Evolutionary conservation across 2,888 invertebrate genomes (phyloP).

Genomic region (Metallyticus violacea): DNA sequence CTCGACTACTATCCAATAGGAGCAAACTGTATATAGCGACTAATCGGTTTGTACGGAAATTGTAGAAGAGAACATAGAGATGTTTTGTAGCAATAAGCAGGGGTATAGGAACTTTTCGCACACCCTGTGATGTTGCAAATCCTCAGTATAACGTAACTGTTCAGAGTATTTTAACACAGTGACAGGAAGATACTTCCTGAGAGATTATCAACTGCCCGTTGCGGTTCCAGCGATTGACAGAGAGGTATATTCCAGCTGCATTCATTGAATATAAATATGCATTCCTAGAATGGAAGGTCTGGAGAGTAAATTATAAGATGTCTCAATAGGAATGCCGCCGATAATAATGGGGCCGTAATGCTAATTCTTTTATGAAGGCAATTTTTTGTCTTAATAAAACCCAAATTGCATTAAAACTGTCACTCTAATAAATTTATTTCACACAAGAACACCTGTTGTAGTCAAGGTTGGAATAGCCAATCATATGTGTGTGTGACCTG

Average conservation of each 20-base stretch:
- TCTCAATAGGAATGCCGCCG: background rate
- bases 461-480: no score
- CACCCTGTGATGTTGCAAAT: no score
- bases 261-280: background rate
- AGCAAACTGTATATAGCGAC: no score
- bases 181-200: no score
- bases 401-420: background rate
- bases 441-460: background rate
- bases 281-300: background rate
- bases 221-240: background rate
- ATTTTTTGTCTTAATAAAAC: background rate
- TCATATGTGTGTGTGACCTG: background rate
- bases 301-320: background rate
- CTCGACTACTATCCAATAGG: no score
- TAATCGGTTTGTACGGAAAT: no score
- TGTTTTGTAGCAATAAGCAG: no score
- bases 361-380: background rate
- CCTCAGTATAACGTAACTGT: no score
- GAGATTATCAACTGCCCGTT: no score
- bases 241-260: background rate
- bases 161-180: no score
- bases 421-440: background rate
- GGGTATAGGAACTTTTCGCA: no score
- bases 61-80: no score
- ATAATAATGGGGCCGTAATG: background rate